Evolutionary conservation across 2,888 invertebrate genomes (phyloP).

Genomic region (Morpho deidamia): DNA sequence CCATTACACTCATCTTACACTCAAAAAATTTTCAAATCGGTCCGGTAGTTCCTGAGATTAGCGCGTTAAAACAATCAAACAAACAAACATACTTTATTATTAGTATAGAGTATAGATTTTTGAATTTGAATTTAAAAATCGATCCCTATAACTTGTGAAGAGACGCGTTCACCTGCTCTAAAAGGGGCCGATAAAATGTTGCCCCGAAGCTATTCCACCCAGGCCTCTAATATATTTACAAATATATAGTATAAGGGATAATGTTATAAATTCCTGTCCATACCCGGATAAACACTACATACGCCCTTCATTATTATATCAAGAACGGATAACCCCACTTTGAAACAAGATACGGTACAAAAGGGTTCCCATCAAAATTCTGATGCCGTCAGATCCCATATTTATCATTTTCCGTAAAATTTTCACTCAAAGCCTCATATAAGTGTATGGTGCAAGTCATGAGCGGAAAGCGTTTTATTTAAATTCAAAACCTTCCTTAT

Average conservation of each 20-base stretch:
- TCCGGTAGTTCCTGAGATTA: no score
- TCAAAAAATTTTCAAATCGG: no score
- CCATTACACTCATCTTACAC: no score
- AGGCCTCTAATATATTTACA: neutral
- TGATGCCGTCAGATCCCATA: conserved; percentile 55
- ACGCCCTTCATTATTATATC: conserved; percentile 57
- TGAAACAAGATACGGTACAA: conserved; percentile 72
- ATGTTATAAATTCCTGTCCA: conserved; percentile 24
- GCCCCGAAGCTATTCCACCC: neutral
- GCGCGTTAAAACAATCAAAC: no score
- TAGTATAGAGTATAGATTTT: no score
- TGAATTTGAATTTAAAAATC: no score
- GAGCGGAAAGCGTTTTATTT: neutral
- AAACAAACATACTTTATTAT: no score
- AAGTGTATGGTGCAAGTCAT: conserved; percentile 29
- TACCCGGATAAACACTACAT: conserved; percentile 19
- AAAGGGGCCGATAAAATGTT: no score
- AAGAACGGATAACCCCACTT: conserved; percentile 62
- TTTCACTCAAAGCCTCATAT: conserved; percentile 61
- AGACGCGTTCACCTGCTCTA: no score
- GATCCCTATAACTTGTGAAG: no score
- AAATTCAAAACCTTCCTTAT: no score
- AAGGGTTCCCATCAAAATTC: conserved; percentile 71
- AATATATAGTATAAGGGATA: conserved; percentile 12
- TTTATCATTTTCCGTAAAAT: conserved; percentile 71